Conservation (phyloP, 2,797 vertebrate species). For the Leptatherina wallacei region DNA sequence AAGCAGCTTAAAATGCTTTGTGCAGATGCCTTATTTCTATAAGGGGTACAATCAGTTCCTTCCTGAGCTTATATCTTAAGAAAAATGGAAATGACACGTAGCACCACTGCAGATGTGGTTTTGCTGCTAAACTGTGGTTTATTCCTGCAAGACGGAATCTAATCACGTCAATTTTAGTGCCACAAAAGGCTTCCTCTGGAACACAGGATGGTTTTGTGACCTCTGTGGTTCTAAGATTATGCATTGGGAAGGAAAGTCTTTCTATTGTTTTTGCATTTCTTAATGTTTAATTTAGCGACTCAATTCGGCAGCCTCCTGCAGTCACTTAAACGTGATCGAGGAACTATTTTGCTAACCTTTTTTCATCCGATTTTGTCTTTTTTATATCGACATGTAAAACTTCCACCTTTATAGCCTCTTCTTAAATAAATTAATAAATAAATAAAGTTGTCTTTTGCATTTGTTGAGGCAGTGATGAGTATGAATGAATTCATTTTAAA, state of each 20-base stretch:
- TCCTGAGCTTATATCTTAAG: conserved; percentile 68
- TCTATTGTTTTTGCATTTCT: conserved; percentile 1
- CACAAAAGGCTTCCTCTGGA: neutral
- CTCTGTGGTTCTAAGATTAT: neutral
- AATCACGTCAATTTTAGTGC: neutral
- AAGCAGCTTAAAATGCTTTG: conserved; percentile 20
- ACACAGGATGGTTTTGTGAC: neutral
- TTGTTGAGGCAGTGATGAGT: conserved; percentile 19
- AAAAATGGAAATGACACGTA: conserved; percentile 9
- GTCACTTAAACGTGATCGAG: conserved; percentile 26
- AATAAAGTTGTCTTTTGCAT: conserved; percentile 6
- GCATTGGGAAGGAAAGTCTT: conserved; percentile 5
- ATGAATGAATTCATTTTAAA: conserved; percentile 27
- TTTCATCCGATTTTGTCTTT: neutral
- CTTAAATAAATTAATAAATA: conserved; percentile 4
- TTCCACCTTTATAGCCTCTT: neutral
- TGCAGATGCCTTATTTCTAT: conserved; percentile 4
- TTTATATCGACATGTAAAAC: conserved; percentile 12
- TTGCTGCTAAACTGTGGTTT: neutral
- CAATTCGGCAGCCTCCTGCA: neutral
- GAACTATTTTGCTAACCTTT: conserved; percentile 3
- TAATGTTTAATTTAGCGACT: neutral
- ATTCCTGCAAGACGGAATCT: neutral
- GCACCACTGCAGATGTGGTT: conserved; percentile 13
- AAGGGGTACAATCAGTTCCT: conserved; percentile 25